Conservation (phyloP, 2,888 invertebrate species). For the Steinernema carpocapsae region DNA sequence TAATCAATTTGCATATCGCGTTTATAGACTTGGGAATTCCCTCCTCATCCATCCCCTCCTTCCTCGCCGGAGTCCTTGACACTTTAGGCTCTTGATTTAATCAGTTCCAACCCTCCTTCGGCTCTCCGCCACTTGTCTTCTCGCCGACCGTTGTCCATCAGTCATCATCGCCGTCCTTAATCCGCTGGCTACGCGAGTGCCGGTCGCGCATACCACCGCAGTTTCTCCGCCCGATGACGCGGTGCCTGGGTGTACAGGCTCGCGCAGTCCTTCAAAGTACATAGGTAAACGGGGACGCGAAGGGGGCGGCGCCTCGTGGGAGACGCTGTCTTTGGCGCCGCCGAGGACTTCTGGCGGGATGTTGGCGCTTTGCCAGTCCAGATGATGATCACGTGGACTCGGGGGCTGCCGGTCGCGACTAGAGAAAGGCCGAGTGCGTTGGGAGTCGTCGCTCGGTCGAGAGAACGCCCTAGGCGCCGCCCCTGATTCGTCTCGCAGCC, state of each 20-base stretch:
- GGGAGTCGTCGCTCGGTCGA: too few species aligned
- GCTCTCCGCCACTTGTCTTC: slow-evolving; percentile 23
- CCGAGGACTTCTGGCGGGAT: not conserved
- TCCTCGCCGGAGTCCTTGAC: slow-evolving; percentile 20
- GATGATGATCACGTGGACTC: slow-evolving; percentile 29
- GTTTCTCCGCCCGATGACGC: not conserved
- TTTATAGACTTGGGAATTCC: slow-evolving; percentile 22
- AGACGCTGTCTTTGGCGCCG: not conserved
- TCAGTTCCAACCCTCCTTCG: not conserved
- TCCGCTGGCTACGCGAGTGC: slow-evolving; percentile 22
- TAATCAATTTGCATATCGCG: slow-evolving; percentile 18
- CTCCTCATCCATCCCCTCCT: slow-evolving; percentile 7
- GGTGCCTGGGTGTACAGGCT: slow-evolving; percentile 14
- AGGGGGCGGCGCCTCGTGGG: not conserved
- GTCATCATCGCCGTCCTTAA: slow-evolving; percentile 24
- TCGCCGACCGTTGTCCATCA: slow-evolving; percentile 10
- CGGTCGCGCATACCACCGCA: slow-evolving; percentile 15
- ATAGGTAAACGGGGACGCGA: slow-evolving; percentile 14
- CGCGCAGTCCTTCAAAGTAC: not conserved
- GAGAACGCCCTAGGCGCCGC: slow-evolving; percentile 27
- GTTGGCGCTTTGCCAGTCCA: slow-evolving; percentile 23
- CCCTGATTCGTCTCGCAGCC: slow-evolving; percentile 17
- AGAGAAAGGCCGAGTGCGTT: slow-evolving; percentile 14
- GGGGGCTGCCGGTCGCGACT: not conserved
- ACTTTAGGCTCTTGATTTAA: slow-evolving; percentile 32